Evolutionary conservation across 2,113 vertebrate species (phyloP).

Genomic region (Periophthalmus modestus): DNA sequence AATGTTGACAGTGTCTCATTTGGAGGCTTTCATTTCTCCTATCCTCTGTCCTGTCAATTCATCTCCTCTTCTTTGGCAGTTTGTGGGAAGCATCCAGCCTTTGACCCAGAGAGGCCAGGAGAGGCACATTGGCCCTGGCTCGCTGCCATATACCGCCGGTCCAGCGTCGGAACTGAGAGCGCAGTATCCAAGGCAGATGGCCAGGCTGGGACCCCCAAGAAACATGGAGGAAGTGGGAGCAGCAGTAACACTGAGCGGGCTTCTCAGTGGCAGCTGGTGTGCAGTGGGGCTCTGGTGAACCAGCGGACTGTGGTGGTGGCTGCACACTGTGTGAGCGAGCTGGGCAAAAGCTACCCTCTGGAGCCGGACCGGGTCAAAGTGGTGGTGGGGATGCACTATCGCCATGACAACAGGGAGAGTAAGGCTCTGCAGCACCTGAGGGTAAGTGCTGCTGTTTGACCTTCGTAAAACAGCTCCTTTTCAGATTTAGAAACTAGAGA

Average conservation of each 20-base stretch:
- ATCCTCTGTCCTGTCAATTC: slow-evolving; percentile 34
- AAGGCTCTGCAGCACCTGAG: slow-evolving; percentile 88
- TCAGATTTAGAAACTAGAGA: not conserved
- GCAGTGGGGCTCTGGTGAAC: slow-evolving; percentile 93
- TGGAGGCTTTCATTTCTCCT: slow-evolving; percentile 19
- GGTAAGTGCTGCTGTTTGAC: slow-evolving; percentile 71
- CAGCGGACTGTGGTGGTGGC: slow-evolving; percentile 91
- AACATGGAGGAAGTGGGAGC: slow-evolving; percentile 56
- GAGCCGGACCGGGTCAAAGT: slow-evolving; percentile 87
- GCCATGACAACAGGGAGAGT: slow-evolving; percentile 83
- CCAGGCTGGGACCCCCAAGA: slow-evolving; percentile 80
- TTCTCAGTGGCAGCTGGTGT: slow-evolving; percentile 90
- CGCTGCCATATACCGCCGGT: slow-evolving; percentile 87
- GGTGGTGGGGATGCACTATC: slow-evolving; percentile 90
- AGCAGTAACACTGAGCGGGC: slow-evolving; percentile 49
- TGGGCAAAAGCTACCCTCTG: slow-evolving; percentile 86
- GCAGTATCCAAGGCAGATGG: slow-evolving; percentile 75
- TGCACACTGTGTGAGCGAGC: slow-evolving; percentile 92
- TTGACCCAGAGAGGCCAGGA: slow-evolving; percentile 78
- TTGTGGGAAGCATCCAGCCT: slow-evolving; percentile 89
- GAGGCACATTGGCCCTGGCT: slow-evolving; percentile 93
- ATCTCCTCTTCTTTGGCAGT: slow-evolving; percentile 75
- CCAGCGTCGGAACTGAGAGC: slow-evolving; percentile 63
- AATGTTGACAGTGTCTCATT: slow-evolving; percentile 40
- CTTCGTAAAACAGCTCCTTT: not conserved